A percentile compares a stretch with the other conserved stretches of the same genome.
phyloP scores from a whole-genome alignment of 2,888 invertebrate genomes.

The Automeris io region DNA sequence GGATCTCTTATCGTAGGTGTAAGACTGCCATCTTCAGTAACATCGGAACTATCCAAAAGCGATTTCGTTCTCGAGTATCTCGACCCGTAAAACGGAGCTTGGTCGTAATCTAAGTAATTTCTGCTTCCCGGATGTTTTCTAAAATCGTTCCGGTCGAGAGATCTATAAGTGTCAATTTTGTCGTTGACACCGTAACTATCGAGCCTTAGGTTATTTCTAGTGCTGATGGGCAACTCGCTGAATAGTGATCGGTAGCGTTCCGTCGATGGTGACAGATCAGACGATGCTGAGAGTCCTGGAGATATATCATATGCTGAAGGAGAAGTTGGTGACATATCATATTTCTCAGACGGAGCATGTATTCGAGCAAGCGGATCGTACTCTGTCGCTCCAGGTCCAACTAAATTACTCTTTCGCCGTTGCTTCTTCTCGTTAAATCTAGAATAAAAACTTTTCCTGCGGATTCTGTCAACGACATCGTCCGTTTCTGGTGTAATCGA shows the following conservation, averaged over 20 bases:
- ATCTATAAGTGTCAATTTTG: constrained; percentile 66
- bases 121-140: constrained; percentile 57
- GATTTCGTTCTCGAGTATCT: constrained; percentile 68
- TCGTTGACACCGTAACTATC: constrained; percentile 59
- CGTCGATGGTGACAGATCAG: constrained; percentile 61
- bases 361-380: constrained; percentile 71
- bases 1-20: constrained; percentile 49
- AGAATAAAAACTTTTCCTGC: constrained; percentile 92
- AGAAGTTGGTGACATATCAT: constrained; percentile 58
- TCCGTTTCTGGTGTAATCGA: constrained; percentile 75
- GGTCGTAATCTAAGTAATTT: constrained; percentile 63
- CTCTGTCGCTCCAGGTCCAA: constrained; percentile 78
- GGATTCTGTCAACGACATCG: constrained; percentile 90
- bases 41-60: constrained; percentile 58
- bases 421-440: constrained; percentile 91
- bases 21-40: constrained; percentile 43
- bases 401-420: constrained; percentile 81
- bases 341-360: constrained; percentile 51
- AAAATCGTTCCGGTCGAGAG: constrained; percentile 67
- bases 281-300: constrained; percentile 54
- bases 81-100: constrained; percentile 53
- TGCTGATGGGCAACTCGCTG: constrained; percentile 45
- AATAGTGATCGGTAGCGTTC: constrained; percentile 63
- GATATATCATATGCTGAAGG: constrained; percentile 57
- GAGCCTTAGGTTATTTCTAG: constrained; percentile 51